Conservation (phyloP, 1,140 invertebrate species). For the Leptinotarsa undecemlineata region DNA sequence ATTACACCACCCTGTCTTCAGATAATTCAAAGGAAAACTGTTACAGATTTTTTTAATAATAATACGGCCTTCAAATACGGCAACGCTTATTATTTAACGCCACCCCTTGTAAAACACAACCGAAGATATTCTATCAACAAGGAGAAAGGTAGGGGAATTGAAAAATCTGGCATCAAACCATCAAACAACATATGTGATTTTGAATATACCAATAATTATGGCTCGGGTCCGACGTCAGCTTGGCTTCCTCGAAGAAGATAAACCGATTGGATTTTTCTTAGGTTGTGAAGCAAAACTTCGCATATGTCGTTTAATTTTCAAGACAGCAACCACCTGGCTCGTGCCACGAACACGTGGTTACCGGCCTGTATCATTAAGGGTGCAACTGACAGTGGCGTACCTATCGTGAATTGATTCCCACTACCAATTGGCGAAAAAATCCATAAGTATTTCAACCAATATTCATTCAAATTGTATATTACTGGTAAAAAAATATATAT, state of each 20-base stretch:
- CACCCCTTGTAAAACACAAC: neutral
- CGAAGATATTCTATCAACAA: neutral
- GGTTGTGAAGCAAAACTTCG: conserved; percentile 26
- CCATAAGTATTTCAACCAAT: no score
- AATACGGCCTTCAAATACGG: no score
- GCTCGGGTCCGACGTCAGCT: conserved; percentile 22
- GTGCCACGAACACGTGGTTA: conserved; percentile 32
- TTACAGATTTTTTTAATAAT: no score
- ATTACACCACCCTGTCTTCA: no score
- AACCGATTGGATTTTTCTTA: conserved; percentile 29
- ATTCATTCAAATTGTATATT: no score
- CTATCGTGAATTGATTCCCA: neutral
- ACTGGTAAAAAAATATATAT: no score
- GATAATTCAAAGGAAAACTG: no score
- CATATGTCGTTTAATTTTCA: conserved; percentile 30
- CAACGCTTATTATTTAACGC: neutral
- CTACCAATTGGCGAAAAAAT: no score
- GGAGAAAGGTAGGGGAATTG: neutral
- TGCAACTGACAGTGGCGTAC: conserved; percentile 26
- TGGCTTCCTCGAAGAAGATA: conserved; percentile 20
- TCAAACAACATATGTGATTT: conserved; percentile 27
- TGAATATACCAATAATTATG: conserved; percentile 27
- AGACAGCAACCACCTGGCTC: conserved; percentile 30
- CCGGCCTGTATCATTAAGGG: conserved; percentile 27
- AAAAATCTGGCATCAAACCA: conserved; percentile 22